Conservation (phyloP, 2,888 invertebrate genomes). For the Drosophila paranaensis region DNA sequence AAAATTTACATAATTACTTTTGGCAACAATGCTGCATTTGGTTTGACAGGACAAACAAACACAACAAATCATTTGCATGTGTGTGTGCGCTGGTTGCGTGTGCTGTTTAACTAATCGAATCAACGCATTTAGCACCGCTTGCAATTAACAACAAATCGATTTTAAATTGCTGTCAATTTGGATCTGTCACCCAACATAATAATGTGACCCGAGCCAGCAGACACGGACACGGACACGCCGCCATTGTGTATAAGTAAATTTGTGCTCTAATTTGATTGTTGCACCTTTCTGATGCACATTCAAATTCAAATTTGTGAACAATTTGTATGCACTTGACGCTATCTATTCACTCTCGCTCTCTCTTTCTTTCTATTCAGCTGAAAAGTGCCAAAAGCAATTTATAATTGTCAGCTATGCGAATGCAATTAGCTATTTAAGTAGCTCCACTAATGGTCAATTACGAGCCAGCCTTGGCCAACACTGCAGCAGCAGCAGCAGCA, state of each 20-base stretch:
- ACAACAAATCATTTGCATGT: conserved; percentile 12
- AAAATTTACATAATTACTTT: conserved; percentile 72
- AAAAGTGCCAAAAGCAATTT: conserved; percentile 64
- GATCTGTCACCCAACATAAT: conserved; percentile 26
- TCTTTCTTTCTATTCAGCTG: neutral
- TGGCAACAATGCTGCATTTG: conserved; percentile 27
- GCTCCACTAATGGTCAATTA: conserved; percentile 71
- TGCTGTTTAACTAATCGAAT: conserved; percentile 54
- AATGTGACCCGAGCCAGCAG: conserved; percentile 25
- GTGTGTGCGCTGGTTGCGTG: conserved; percentile 7
- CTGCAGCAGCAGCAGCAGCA: conserved; percentile 9
- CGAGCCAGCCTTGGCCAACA: conserved; percentile 26
- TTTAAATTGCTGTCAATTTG: conserved; percentile 49
- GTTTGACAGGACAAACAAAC: conserved; percentile 19
- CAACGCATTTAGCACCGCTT: conserved; percentile 45
- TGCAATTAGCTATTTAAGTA: conserved; percentile 67
- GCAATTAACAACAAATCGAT: conserved; percentile 71
- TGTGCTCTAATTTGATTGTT: conserved; percentile 35
- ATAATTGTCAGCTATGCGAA: conserved; percentile 70
- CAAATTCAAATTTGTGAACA: conserved; percentile 16
- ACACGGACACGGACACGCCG: conserved; percentile 1
- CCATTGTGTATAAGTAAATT: conserved; percentile 32
- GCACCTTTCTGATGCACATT: conserved; percentile 23
- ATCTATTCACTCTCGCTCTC: neutral
- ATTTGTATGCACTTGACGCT: conserved; percentile 1